Evolutionary conservation across 92 coral and sea anemone genomes (phyloP), one percentile per base, ranked within the genome.

Genomic region (Zoanthus gigantus): DNA sequence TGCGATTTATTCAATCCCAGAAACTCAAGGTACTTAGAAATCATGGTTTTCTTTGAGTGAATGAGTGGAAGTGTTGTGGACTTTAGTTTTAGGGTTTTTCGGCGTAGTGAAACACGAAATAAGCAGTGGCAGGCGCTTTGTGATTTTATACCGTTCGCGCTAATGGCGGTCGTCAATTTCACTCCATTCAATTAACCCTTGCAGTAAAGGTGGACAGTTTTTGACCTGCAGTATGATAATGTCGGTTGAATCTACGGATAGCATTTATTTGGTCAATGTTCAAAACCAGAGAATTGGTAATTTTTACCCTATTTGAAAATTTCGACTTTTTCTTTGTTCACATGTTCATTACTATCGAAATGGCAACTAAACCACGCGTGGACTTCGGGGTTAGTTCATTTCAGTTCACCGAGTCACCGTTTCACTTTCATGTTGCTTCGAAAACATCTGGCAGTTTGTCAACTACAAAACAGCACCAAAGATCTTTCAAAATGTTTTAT

Each of bases 1-100:
- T 97, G 99, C 99, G 99, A 95, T 92, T 95, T 80, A 78, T 92
- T 94, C 83, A 88, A 90, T 85, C 88, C 92, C 92, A 87, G 90
- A 93, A 84, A 84, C 91, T 95, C 89, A 91, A 95, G 98, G 98
- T 95, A 95, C 88, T 84, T 83, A 63, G 42, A 81, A 81, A 81
- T 63, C 75, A 81, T 44, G 44, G 45, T 65, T 81, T 81, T 81
- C 74, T 44, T 17, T 42, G 16, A 34, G 57, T 16, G 84, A 63
- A 18, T 10, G 85, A 57, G 45, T 81, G 57, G 74, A 18, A 44
- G 75, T 44, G n/a, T 2, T 34, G 15, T 44, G 13, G 16, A 23
- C 37, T 30, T 45, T 45, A 42, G 45, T 23, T 66, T 46, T 42
- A 17, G 44, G 16, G 69, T 31, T 66, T 65, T 63, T 45, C 46